Evolutionary conservation across 2,797 vertebrate species (phyloP).

Genomic region (Cuculus canorus): DNA sequence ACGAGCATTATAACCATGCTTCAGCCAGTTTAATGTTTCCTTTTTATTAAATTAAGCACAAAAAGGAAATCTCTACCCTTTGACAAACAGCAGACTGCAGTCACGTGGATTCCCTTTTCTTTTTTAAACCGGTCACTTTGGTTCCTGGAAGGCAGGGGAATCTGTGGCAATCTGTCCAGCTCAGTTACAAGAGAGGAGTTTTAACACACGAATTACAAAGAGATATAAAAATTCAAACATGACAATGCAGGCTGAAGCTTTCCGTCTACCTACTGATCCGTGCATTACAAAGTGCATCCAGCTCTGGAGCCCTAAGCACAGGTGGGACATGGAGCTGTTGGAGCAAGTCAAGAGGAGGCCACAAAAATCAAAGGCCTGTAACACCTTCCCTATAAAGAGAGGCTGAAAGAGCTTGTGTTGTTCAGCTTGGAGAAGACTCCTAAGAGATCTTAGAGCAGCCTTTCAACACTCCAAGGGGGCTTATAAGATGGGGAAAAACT

Average conservation of each 20-base stretch:
- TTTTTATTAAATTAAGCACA: neutral
- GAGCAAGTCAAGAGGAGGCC: no score
- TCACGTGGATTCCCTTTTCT: neutral
- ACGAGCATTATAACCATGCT: neutral
- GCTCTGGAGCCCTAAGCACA: neutral
- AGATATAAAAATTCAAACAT: neutral
- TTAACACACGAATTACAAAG: neutral
- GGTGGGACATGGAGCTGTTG: no score
- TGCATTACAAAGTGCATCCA: no score
- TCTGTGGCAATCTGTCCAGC: neutral
- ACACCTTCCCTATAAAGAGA: no score
- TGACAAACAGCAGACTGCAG: neutral
- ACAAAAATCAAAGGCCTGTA: no score
- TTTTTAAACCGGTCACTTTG: neutral
- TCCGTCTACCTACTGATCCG: no score
- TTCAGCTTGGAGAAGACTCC: no score
- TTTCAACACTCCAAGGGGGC: no score
- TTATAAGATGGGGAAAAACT: no score
- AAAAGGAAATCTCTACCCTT: neutral
- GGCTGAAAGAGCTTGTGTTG: no score
- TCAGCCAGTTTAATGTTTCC: neutral
- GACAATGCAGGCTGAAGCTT: neutral
- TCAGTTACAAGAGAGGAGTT: neutral
- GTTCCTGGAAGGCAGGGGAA: neutral
- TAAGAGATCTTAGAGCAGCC: no score